These are phyloP conservation scores for Drosophila falleni DNA, from an alignment of 2,888 invertebrate species.

Conservation along the genomic window DNA sequence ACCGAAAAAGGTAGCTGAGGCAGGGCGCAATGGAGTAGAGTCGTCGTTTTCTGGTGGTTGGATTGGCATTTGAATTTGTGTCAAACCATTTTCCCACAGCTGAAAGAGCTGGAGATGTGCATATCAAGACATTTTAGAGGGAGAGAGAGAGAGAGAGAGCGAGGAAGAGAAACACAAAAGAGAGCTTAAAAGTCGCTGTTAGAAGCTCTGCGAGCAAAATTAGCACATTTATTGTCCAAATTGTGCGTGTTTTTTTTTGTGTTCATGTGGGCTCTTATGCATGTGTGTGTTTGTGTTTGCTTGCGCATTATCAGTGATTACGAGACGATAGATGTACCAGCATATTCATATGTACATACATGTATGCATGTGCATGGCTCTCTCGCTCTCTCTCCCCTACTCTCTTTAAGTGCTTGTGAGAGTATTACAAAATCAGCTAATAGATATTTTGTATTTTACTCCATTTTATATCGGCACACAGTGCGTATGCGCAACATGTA, in stretches of 20 bases:
- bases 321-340: conserved; percentile 45
- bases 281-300: conserved; percentile 28
- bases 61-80: conserved; percentile 51
- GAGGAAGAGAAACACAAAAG: neutral
- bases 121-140: conserved; percentile 5
- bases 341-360: conserved; percentile 19
- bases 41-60: conserved; percentile 16
- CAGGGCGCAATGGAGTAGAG: conserved; percentile 3
- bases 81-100: conserved; percentile 35
- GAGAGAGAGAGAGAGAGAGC: conserved; percentile 9
- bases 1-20: conserved; percentile 10
- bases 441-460: neutral
- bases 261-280: conserved; percentile 10
- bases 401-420: neutral
- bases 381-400: neutral
- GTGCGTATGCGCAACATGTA: conserved; percentile 67
- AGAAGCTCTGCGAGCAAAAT: conserved; percentile 51
- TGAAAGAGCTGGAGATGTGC: conserved; percentile 13
- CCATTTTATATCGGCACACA: conserved; percentile 12
- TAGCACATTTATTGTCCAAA: conserved; percentile 64
- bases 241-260: conserved; percentile 41
- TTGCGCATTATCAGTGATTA: conserved; percentile 64
- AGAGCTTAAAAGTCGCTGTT: conserved; percentile 18
- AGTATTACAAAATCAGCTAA: conserved; percentile 37
- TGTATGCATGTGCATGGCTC: conserved; percentile 13